Conservation (phyloP, 1,140 invertebrate species). For the Trypoxylus dichotomus region DNA sequence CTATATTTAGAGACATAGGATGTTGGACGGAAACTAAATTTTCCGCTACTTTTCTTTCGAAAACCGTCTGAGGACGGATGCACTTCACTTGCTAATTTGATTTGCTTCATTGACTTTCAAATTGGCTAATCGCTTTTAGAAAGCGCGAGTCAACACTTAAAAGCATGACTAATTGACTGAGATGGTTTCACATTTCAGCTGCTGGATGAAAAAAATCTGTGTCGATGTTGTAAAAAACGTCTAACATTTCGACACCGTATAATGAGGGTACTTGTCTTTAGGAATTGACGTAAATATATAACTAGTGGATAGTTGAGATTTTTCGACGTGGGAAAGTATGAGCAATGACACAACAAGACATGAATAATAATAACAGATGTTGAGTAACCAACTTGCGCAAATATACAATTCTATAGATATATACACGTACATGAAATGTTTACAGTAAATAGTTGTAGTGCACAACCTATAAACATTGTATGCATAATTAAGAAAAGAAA, state of each 20-base stretch:
- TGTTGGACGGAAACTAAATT: not conserved
- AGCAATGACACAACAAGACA: too few relatives aligned
- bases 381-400: too few relatives aligned
- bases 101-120: not conserved
- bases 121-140: not conserved
- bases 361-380: too few relatives aligned
- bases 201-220: not conserved
- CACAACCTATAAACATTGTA: too few relatives aligned
- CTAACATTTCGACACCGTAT: not conserved
- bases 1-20: not conserved
- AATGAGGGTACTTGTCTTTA: not conserved
- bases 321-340: too few relatives aligned
- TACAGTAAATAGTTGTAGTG: too few relatives aligned
- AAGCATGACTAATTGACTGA: slow-evolving; percentile 2
- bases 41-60: not conserved
- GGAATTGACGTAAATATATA: not conserved
- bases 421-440: too few relatives aligned
- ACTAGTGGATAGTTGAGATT: too few relatives aligned
- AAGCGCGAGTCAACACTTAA: not conserved
- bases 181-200: not conserved
- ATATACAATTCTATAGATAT: too few relatives aligned
- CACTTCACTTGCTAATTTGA: not conserved
- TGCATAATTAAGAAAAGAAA: too few relatives aligned
- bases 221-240: not conserved
- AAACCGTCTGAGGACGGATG: not conserved